Evolutionary conservation across 2,888 invertebrate species (phyloP).

Genomic region (Lasioglossum figueresi): DNA sequence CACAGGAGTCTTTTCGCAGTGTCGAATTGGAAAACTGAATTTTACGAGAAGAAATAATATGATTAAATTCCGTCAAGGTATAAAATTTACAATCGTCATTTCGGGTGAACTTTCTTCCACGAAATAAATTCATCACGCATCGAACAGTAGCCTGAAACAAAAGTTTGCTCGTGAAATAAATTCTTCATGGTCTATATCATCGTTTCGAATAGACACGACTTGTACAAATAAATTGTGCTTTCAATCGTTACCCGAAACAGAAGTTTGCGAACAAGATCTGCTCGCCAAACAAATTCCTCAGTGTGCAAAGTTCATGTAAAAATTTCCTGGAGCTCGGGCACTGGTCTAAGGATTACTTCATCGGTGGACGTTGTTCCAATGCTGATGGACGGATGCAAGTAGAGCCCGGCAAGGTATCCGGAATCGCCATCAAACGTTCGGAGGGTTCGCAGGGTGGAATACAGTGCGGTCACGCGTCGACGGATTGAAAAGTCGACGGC

Average conservation of each 20-base stretch:
- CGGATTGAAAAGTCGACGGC: conserved; percentile 28
- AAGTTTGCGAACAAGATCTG: no score
- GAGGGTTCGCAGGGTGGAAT: background rate
- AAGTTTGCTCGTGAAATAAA: background rate
- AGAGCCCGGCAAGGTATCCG: background rate
- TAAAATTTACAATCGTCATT: background rate
- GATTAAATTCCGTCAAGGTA: background rate
- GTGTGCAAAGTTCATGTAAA: background rate
- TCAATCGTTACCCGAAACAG: no score
- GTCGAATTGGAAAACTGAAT: no score
- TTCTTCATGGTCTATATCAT: no score
- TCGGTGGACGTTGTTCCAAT: background rate
- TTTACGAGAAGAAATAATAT: background rate
- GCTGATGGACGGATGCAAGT: background rate
- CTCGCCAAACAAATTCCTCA: no score
- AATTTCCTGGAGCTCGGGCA: background rate
- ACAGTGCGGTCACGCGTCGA: background rate
- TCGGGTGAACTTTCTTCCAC: background rate
- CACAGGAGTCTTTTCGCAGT: no score
- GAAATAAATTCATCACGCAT: background rate
- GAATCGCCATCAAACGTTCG: background rate
- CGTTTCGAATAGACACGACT: no score
- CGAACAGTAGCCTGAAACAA: background rate
- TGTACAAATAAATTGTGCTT: no score
- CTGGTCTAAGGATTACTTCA: background rate